Evolutionary conservation across 2,888 invertebrate genomes (phyloP).

Genomic region (Lepeophtheirus nordmannii): DNA sequence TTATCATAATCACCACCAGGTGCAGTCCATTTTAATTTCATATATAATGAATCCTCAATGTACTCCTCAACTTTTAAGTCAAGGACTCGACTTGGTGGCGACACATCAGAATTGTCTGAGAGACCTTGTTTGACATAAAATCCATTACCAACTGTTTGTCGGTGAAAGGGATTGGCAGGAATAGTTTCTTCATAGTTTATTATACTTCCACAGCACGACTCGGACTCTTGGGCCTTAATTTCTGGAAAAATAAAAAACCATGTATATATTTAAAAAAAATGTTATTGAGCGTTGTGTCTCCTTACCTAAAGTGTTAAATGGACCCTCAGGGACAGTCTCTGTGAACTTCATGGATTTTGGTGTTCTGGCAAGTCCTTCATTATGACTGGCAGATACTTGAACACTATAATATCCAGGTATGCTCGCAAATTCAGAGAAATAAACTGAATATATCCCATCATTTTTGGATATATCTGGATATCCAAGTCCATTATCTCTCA

Average conservation of each 20-base stretch:
- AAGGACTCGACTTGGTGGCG: conserved; percentile 28
- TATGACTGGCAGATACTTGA: conserved; percentile 31
- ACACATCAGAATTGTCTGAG: conserved; percentile 25
- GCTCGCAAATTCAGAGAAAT: conserved; percentile 32
- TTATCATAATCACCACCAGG: conserved; percentile 29
- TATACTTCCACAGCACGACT: conserved; percentile 30
- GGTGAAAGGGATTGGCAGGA: conserved; percentile 30
- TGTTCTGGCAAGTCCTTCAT: conserved; percentile 30
- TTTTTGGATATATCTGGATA: conserved; percentile 35
- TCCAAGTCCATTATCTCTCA: conserved; percentile 13
- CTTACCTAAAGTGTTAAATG: background rate
- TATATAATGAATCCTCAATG: conserved; percentile 25
- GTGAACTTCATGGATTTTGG: background rate
- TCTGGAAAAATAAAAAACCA: background rate
- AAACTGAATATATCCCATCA: conserved; percentile 37
- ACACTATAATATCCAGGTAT: conserved; percentile 32
- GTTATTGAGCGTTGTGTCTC: background rate
- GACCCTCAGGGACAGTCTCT: background rate
- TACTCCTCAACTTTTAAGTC: conserved; percentile 28
- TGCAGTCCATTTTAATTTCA: conserved; percentile 29
- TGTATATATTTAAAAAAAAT: no score
- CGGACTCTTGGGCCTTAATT: background rate
- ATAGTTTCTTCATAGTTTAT: conserved; percentile 30
- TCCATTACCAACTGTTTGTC: conserved; percentile 28
- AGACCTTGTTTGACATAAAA: conserved; percentile 25